Evolutionary conservation across 2,888 invertebrate genomes (phyloP).

Genomic region (Incurvaria masculella): DNA sequence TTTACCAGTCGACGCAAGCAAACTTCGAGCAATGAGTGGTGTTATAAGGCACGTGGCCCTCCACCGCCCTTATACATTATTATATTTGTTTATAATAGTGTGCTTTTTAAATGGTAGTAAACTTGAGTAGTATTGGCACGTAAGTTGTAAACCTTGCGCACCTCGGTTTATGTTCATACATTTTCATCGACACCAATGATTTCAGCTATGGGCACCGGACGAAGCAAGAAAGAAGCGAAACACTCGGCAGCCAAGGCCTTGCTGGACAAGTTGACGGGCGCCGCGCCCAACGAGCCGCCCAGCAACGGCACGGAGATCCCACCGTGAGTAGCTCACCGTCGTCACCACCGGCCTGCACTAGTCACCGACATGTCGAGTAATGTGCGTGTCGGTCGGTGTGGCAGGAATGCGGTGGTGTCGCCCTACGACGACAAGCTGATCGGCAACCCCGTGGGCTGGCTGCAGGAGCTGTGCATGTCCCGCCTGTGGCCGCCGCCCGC

Average conservation of each 20-base stretch:
- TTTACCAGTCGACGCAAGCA: no score
- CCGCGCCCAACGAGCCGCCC: constrained; percentile 61
- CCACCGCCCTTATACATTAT: no score
- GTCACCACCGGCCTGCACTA: not conserved
- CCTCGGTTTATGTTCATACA: no score
- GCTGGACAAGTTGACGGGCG: constrained; percentile 80
- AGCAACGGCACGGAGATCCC: constrained; percentile 49
- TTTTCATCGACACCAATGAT: no score
- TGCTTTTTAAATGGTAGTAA: no score
- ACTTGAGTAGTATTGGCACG: no score
- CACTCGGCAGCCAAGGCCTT: constrained; percentile 93
- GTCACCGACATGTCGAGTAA: not conserved
- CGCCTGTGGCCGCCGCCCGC: constrained; percentile 93
- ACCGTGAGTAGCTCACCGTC: constrained; percentile 39
- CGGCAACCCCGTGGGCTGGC: constrained; percentile 93
- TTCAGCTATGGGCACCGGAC: constrained; percentile 87
- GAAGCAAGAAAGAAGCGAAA: constrained; percentile 97
- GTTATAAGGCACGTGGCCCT: no score
- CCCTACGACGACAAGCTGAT: constrained; percentile 77
- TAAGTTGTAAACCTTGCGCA: no score
- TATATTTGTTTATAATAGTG: no score
- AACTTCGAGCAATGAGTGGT: no score
- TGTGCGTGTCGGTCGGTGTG: constrained; percentile 20
- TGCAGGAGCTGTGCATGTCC: constrained; percentile 96
- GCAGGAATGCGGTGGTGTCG: constrained; percentile 49